Evolutionary conservation across 2,113 vertebrate species (phyloP).

Genomic region (Sinocyclocheilus anshuiensis): DNA sequence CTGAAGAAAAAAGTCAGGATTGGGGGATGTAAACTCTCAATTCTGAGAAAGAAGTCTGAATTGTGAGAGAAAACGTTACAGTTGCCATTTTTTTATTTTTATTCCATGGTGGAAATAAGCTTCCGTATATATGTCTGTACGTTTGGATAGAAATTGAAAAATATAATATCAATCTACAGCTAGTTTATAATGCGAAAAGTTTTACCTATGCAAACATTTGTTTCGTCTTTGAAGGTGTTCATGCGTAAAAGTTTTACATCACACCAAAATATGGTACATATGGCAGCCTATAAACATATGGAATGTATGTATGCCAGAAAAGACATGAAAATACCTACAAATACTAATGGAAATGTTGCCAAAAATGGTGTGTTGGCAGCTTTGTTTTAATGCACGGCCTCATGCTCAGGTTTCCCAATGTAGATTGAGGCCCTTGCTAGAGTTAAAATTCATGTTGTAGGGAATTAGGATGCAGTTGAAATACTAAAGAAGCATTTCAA

Average conservation of each 20-base stretch:
- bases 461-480: not conserved
- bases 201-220: not conserved
- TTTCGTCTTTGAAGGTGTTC: not conserved
- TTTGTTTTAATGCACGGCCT: not conserved
- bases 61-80: no score
- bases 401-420: not conserved
- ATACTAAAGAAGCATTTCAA: not conserved
- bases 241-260: not conserved
- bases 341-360: not conserved
- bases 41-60: no score
- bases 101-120: no score
- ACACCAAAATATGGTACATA: not conserved
- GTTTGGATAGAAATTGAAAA: no score
- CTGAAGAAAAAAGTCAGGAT: no score
- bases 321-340: not conserved
- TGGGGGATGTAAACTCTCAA: no score
- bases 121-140: no score
- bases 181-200: not conserved
- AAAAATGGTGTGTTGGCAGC: not conserved
- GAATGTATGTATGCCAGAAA: not conserved
- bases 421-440: not conserved
- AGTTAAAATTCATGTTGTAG: not conserved
- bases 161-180: not conserved
- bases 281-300: not conserved
- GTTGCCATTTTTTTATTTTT: no score